Evolutionary conservation across 2,888 invertebrate genomes (phyloP), one percentile per base, ranked within the genome.

Genomic region (Pogonocherus hispidulus): DNA sequence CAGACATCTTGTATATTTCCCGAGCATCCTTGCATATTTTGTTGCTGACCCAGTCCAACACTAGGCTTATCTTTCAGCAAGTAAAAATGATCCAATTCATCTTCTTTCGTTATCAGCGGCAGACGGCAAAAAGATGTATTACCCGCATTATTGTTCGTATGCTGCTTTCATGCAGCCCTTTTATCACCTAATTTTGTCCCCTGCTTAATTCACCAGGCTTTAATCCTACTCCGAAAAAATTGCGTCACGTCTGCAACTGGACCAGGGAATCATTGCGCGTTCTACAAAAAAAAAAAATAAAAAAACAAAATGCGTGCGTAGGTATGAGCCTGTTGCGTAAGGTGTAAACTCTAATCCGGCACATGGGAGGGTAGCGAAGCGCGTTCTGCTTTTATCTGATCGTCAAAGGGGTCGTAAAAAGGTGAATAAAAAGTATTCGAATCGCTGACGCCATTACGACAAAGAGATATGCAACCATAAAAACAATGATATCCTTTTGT

Each of bases 141-240:
- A 22, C 52, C 52, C 52, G 52, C 54, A 63, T 63, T 63, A 63
- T 52, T 63, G 63, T 62, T 62, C 62, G 51, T 62, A 32, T 62
- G 62, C 51, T 62, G 62, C 49, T 52, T 54, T 54, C 54, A 63
- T 63, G 63, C 32, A 63, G 19, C 63, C 63, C 44, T 63, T 63
- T 44, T 41, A 63, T 63, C 52, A 52, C 54, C 27, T 47, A 46
- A 46, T 57, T 57, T 44, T 23, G 44, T n/a, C 23, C 22, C 23
- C 16, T 27, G 16, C 44, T 46, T 20, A 57, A 57, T 57, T 14
- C 44, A 23, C 57, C 22, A 20, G 41, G 18, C 57, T 35, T n/a
- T n/a, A n/a, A n/a, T n/a, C 19, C 14, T 11, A 22, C 37, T 22
- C 23, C 1, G 23, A 57, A 57, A 35, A 22, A 57, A 57, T 23